These are phyloP conservation scores for Brachionus sp. DNA, from an alignment of 1,140 invertebrate genomes.

Conservation along the genomic window DNA sequence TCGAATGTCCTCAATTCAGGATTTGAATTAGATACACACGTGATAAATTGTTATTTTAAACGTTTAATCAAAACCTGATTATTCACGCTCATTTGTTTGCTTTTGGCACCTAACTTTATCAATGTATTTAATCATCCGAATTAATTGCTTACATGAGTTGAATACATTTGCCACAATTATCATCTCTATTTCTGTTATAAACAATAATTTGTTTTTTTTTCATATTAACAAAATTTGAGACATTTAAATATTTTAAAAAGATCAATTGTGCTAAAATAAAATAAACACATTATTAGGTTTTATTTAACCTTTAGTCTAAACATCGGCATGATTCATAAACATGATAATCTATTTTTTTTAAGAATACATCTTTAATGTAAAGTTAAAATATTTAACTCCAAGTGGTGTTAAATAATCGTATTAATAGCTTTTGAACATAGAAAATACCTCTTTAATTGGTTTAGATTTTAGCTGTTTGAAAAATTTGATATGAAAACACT, in stretches of 20 bases:
- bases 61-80: not conserved
- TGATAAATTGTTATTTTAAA: not conserved
- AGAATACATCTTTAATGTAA: not conserved
- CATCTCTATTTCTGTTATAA: not conserved
- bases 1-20: slow-evolving; percentile 2
- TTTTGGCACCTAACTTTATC: not conserved
- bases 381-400: not conserved
- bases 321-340: not conserved
- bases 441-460: not conserved
- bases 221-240: no score
- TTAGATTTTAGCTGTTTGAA: not conserved
- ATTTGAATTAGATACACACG: not conserved
- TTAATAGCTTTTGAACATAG: not conserved
- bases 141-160: not conserved
- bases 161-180: not conserved
- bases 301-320: not conserved
- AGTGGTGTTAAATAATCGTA: not conserved
- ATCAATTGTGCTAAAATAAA: no score
- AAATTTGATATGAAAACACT: slow-evolving; percentile 4
- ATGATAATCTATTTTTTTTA: not conserved
- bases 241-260: no score
- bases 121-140: not conserved
- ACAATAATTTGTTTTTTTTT: not conserved
- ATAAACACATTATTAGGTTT: no score
- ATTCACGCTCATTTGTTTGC: not conserved